A percentile compares a stretch with the other conserved stretches of the same genome.
Evolutionary conservation across 2,113 vertebrate species (phyloP).

Genomic region (Amphilophus citrinellus): DNA sequence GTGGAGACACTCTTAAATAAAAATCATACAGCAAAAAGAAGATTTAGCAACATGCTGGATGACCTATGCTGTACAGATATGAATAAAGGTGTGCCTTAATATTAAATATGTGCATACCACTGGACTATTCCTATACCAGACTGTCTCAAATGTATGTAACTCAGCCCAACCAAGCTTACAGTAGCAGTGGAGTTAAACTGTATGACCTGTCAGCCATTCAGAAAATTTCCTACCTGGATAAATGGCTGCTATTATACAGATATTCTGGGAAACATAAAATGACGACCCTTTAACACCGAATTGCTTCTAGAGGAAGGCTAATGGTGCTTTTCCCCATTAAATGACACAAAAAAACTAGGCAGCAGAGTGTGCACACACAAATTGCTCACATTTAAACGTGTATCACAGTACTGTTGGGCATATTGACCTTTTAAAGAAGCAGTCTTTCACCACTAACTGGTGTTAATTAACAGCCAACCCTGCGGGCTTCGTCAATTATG

Average conservation of each 20-base stretch:
- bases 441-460: neutral
- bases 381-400: neutral
- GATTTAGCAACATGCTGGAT: rapidly evolving
- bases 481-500: conserved; percentile 14
- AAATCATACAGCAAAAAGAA: neutral
- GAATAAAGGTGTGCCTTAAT: neutral
- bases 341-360: neutral
- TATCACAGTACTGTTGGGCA: neutral
- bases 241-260: neutral
- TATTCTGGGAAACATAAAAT: conserved; percentile 2
- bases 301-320: neutral
- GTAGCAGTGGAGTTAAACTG: neutral
- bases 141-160: neutral
- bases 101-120: neutral
- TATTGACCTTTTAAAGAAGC: conserved; percentile 43
- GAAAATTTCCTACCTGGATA: neutral
- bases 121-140: rapidly evolving
- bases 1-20: neutral
- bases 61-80: rapidly evolving
- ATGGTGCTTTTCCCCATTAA: conserved; percentile 10
- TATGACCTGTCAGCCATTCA: neutral
- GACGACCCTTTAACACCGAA: neutral
- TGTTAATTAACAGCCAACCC: conserved; percentile 39
- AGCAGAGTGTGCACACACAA: neutral
- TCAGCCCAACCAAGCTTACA: neutral